Base-by-base conservation (phyloP, 2,113 vertebrate genomes). In the Neotoma lepida region DNA sequence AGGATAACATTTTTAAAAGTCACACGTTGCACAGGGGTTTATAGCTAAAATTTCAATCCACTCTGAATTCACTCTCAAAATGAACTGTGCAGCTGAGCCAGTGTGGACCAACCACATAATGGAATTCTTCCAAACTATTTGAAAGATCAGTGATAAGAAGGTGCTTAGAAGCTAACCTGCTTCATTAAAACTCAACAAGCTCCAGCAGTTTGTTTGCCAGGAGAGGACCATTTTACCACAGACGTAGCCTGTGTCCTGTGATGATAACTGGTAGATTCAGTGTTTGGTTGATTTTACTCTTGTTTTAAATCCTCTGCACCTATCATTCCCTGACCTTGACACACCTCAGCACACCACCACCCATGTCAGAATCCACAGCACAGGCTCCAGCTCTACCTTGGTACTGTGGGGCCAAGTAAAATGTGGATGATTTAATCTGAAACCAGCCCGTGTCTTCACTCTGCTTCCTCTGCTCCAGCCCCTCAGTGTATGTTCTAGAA, bases 351-450 rank as follows among this genome's bases (percentile, higher is more conserved):
- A 6, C 30, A 4, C 4, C 44, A 35, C 9, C 26, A 17, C 58
- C 7, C 4, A 18, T 30, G 5, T 33, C 4, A 0, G 46, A 8
- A 6, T 9, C 3, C 14, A 13, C 14, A 17, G 28, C 9, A 18
- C 0, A 13, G 41, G 28, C 44, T 51, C 28, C 82, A 70, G 2
- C 33, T 39, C 54, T 35, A 22, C 33, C 4, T 22, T 20, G 33
- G 14, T n/a, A 20, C 61, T 82, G 33, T 51, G 63, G 63, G 10
- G 6, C 20, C 17, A 13, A 14, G 51, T 26, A 20, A 26, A 15
- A 15, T 68, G 33, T 68, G 12, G 71, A 9, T 20, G 39, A n/a
- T 15, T 12, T 12, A 64, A 81, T 70, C 33, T 5, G 0, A 51
- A 54, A 51, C 13, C 61, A 64, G 61, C 51, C 24, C 24, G 17